These are phyloP conservation scores for Rhinichthys osculus DNA, from an alignment of 2,797 vertebrate genomes.

Conservation along the genomic window DNA sequence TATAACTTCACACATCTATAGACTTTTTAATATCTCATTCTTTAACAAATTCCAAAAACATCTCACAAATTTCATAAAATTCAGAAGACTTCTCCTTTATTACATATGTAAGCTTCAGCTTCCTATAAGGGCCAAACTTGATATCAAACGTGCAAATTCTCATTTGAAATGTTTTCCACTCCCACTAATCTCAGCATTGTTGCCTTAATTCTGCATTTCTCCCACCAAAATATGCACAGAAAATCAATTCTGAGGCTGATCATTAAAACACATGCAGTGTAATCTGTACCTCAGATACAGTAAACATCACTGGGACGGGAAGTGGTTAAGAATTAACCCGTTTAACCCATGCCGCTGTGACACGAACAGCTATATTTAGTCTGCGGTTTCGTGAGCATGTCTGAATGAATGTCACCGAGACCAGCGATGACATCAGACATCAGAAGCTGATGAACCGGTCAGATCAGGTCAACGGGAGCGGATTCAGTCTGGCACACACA, in stretches of 20 bases:
- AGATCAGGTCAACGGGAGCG: constrained; percentile 1
- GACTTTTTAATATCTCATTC: too few species aligned
- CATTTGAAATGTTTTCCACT: not conserved
- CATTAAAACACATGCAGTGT: not conserved
- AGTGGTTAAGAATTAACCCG: constrained; percentile 22
- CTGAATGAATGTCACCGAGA: constrained; percentile 11
- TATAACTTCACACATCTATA: too few species aligned
- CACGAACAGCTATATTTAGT: constrained; percentile 39
- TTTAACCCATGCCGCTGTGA: constrained; percentile 18
- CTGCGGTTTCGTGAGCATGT: not conserved
- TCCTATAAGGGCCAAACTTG: too few species aligned
- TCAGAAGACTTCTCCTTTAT: too few species aligned
- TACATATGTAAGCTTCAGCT: too few species aligned
- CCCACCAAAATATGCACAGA: not conserved
- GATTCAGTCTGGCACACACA: constrained; percentile 25
- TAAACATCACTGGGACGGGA: constrained; percentile 27
- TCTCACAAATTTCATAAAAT: too few species aligned
- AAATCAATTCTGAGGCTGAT: not conserved
- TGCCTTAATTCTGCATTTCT: not conserved
- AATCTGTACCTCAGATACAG: not conserved
- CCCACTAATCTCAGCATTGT: not conserved
- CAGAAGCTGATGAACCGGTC: constrained; percentile 31
- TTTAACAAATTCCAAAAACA: too few species aligned
- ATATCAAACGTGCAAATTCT: too few species aligned
- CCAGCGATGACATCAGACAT: constrained; percentile 42